These are phyloP conservation scores for Eulimnadia texana DNA, from an alignment of 1,140 invertebrate genomes.

Conservation along the genomic window DNA sequence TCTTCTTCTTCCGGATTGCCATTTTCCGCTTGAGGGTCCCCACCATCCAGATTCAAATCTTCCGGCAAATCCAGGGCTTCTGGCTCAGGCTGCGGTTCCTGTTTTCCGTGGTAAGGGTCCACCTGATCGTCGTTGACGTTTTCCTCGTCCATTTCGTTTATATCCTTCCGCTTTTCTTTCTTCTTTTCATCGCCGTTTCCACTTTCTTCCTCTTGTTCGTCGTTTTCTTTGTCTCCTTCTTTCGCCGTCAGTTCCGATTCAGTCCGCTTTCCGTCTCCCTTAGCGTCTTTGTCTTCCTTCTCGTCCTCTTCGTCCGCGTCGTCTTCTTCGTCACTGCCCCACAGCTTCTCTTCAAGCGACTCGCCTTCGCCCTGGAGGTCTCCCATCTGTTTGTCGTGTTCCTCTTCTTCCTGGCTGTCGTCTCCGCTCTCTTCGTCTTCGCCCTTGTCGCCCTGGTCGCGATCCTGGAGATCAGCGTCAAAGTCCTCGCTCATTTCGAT, in stretches of 20 bases:
- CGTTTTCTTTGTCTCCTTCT: conserved; percentile 23
- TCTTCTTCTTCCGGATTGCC: conserved; percentile 44
- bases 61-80: conserved; percentile 76
- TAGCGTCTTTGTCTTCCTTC: conserved; percentile 28
- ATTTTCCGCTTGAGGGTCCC: conserved; percentile 36
- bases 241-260: conserved; percentile 30
- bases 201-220: conserved; percentile 23
- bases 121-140: conserved; percentile 69
- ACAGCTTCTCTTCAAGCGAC: conserved; percentile 60
- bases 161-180: conserved; percentile 31
- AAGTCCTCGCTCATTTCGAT: conserved; percentile 90
- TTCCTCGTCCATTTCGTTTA: conserved; percentile 62
- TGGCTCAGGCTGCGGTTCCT: conserved; percentile 54
- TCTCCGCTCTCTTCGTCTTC: conserved; percentile 41
- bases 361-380: conserved; percentile 70
- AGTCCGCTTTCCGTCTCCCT: conserved; percentile 22
- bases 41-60: conserved; percentile 64
- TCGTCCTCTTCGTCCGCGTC: conserved; percentile 36
- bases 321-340: conserved; percentile 61
- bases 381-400: conserved; percentile 90
- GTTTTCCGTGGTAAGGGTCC: conserved; percentile 64
- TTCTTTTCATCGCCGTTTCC: conserved; percentile 24
- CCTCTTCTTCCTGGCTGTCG: conserved; percentile 51
- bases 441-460: conserved; percentile 50
- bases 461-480: conserved; percentile 67